phyloP scores from a whole-genome alignment of 2,888 invertebrate species.

The Cataglyphis albicans region DNA sequence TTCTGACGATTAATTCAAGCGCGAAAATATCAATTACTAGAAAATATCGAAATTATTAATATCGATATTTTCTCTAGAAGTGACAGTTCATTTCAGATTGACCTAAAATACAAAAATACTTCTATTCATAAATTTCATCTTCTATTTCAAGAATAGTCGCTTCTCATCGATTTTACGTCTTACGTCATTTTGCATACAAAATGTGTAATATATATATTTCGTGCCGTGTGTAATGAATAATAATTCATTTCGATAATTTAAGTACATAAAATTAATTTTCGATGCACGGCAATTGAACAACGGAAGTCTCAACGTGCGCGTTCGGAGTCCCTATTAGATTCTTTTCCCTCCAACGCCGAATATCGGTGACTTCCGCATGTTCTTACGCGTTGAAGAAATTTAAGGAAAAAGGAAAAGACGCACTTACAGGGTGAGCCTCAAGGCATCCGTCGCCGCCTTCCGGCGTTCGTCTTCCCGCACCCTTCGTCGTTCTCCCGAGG shows the following conservation, averaged over 20 bases:
- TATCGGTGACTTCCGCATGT: not conserved
- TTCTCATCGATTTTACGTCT: slow-evolving; percentile 31
- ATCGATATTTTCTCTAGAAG: not conserved
- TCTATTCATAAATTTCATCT: not conserved
- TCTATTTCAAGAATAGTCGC: slow-evolving; percentile 18
- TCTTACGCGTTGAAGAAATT: not conserved
- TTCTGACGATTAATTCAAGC: not conserved
- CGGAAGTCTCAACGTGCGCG: not conserved
- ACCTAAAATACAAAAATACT: slow-evolving; percentile 14
- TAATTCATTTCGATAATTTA: not conserved
- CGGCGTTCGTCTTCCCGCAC: slow-evolving; percentile 53
- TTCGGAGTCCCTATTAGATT: not conserved
- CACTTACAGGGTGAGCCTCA: slow-evolving; percentile 51
- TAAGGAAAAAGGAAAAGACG: not conserved
- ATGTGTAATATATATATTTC: not conserved
- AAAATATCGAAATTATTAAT: not conserved
- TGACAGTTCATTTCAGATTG: not conserved
- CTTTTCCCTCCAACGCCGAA: slow-evolving; percentile 27
- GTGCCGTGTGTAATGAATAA: not conserved
- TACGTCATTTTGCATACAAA: not conserved
- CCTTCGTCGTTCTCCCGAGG: slow-evolving; percentile 64
- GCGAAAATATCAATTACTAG: not conserved
- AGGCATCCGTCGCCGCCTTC: slow-evolving; percentile 38
- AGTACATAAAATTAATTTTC: not conserved
- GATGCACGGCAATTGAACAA: not conserved